phyloP scores from a whole-genome alignment of 2,888 invertebrate genomes.

The Drosophila suboccidentalis region DNA sequence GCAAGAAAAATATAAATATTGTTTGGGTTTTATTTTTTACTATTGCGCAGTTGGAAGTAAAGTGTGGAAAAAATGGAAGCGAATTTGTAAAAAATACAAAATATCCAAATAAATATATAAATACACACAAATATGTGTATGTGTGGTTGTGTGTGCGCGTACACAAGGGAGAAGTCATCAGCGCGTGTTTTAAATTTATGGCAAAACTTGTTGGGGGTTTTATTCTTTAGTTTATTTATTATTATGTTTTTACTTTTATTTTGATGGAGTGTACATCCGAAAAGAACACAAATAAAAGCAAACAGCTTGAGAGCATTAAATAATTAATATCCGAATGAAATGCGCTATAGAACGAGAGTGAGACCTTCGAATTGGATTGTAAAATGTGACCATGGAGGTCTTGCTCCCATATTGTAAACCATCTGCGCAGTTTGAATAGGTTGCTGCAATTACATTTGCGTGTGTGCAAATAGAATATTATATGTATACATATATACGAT shows the following conservation, averaged over 20 bases:
- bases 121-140: constrained; percentile 3
- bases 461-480: constrained; percentile 39
- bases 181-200: constrained; percentile 60
- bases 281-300: constrained; percentile 11
- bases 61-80: constrained; percentile 34
- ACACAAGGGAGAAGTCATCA: constrained; percentile 51
- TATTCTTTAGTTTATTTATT: constrained; percentile 8
- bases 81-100: constrained; percentile 26
- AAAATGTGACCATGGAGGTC: constrained; percentile 18
- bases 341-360: background rate
- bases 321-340: constrained; percentile 26
- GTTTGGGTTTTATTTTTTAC: constrained; percentile 13
- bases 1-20: constrained; percentile 17
- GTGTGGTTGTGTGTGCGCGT: constrained; percentile 15
- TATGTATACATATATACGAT: constrained; percentile 25
- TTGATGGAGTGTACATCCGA: constrained; percentile 9
- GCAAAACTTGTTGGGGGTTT: constrained; percentile 47
- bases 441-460: constrained; percentile 19
- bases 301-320: constrained; percentile 29
- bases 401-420: background rate
- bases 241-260: background rate
- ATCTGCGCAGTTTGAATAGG: constrained; percentile 15
- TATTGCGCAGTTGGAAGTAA: constrained; percentile 52
- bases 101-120: constrained; percentile 30
- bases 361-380: constrained; percentile 25